Base-by-base conservation (phyloP, 2,113 vertebrate genomes). In the Ancistrus triradiatus region DNA sequence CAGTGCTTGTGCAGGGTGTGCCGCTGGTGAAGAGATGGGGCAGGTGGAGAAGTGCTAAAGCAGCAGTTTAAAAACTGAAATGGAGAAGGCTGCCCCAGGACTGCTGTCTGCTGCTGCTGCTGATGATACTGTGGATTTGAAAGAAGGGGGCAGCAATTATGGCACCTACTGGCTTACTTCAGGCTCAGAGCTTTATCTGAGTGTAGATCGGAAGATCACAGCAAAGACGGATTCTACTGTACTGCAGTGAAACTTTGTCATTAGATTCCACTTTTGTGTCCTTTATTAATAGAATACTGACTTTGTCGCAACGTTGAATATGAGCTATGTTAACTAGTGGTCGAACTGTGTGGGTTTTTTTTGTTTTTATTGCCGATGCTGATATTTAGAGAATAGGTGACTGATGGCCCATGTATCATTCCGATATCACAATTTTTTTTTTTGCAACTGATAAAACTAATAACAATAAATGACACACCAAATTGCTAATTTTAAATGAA, bases 51-150 rank as follows among this genome's bases (percentile, higher is more conserved):
- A 73, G 70, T 56, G 59, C 63, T 62, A 63, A 66, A 76, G 62
- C 47, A 55, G 51, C 62, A 51, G 66, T 59, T 72, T 64, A 63
- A 55, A 55, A 68, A 63, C 21, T 66, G 38, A 69, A 66, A 61
- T 72, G 48, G 59, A 59, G 59, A 63, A 58, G 52, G 52, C 51
- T 66, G 58, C 69, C 62, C 51, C 27, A 63, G 51, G 62, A 63
- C 58, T 68, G 53, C 46, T 68, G 55, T 59, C 37, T 67, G 51
- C 48, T 56, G n/a, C n/a, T n/a, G n/a, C n/a, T n/a, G n/a, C n/a
- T 47, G 19, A 48, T 73, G 64, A 52, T 58, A 62, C 47, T 63
- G 37, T 42, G 52, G 43, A 56, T 35, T 13, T 15, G 22, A 57
- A 35, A 43, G 46, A n/a, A 27, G 50, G 48, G 44, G 50, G 46